A percentile compares a stretch with the other conserved stretches of the same genome.
These are phyloP conservation scores for Steinernema hermaphroditum DNA, from an alignment of 2,888 invertebrate species.

Conservation along the genomic window DNA sequence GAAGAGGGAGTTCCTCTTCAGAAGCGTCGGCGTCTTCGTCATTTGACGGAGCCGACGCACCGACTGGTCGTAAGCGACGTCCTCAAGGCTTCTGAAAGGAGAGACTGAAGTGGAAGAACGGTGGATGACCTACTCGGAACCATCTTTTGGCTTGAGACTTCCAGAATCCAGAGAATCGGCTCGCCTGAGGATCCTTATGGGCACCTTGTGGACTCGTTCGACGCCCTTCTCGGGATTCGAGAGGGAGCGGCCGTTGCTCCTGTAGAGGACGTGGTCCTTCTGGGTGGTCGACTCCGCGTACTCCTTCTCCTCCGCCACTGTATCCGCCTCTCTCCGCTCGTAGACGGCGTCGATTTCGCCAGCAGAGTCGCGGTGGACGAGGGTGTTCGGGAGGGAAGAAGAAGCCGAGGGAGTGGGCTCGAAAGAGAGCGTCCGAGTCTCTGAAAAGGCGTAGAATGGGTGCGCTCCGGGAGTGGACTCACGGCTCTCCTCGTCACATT, in stretches of 20 bases:
- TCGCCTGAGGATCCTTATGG: background rate
- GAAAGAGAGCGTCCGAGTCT: constrained; percentile 11
- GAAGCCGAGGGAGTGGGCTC: constrained; percentile 8
- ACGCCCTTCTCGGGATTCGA: constrained; percentile 4
- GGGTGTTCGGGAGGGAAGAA: background rate
- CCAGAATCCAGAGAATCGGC: constrained; percentile 8
- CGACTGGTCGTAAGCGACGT: constrained; percentile 12
- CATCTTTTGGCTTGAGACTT: background rate
- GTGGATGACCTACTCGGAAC: background rate
- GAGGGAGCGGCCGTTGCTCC: background rate
- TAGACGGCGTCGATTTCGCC: constrained; percentile 14
- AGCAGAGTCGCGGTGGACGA: constrained; percentile 12
- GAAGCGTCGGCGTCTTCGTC: constrained; percentile 31
- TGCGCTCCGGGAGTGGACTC: background rate
- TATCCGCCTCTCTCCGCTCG: background rate
- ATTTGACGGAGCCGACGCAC: constrained; percentile 8
- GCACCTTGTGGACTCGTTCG: background rate
- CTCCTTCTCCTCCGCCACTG: background rate
- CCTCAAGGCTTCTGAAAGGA: background rate
- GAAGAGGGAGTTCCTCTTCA: constrained; percentile 33
- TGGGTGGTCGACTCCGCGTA: constrained; percentile 23
- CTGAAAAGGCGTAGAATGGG: no score
- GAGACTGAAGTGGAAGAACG: no score
- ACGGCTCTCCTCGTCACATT: constrained; percentile 3
- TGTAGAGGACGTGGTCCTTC: constrained; percentile 4